A percentile compares a stretch with the other conserved stretches of the same genome.
Conservation (phyloP, 1,140 invertebrate species). For the Rhagoletis zephyria region DNA sequence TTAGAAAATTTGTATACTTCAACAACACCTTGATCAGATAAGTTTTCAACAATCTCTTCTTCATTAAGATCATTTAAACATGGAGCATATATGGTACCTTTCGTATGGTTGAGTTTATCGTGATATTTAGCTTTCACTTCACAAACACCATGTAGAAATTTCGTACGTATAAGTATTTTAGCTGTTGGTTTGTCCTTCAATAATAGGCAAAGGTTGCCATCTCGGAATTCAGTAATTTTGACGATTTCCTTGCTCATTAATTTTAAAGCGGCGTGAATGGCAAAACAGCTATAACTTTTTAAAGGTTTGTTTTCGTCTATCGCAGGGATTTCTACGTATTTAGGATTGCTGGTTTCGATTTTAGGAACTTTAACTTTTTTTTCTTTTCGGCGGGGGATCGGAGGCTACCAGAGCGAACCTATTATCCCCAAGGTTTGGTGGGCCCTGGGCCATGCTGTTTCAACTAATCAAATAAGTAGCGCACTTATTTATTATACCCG, state of each 20-base stretch:
- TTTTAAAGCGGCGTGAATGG: not conserved
- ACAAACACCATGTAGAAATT: not conserved
- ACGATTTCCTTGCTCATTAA: not conserved
- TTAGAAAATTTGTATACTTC: not conserved
- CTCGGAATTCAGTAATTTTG: conserved; percentile 9
- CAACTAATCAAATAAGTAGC: too few species aligned
- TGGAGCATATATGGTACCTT: conserved; percentile 23
- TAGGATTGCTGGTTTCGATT: conserved; percentile 27
- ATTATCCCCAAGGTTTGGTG: not conserved
- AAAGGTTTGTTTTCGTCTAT: not conserved
- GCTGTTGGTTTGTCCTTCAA: not conserved
- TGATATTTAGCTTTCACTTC: conserved; percentile 13
- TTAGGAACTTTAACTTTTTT: not conserved
- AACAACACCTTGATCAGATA: not conserved
- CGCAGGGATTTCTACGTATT: not conserved
- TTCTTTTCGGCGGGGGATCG: not conserved
- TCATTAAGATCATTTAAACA: conserved; percentile 10
- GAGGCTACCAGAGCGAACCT: not conserved
- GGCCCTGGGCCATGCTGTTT: too few species aligned
- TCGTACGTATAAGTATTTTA: not conserved
- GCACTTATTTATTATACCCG: too few species aligned
- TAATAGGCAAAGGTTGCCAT: not conserved
- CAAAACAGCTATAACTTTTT: not conserved
- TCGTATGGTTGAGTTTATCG: not conserved
- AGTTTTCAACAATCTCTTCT: not conserved